These are phyloP conservation scores for Thumatha senex DNA, from an alignment of 2,888 invertebrate species.

Conservation along the genomic window DNA sequence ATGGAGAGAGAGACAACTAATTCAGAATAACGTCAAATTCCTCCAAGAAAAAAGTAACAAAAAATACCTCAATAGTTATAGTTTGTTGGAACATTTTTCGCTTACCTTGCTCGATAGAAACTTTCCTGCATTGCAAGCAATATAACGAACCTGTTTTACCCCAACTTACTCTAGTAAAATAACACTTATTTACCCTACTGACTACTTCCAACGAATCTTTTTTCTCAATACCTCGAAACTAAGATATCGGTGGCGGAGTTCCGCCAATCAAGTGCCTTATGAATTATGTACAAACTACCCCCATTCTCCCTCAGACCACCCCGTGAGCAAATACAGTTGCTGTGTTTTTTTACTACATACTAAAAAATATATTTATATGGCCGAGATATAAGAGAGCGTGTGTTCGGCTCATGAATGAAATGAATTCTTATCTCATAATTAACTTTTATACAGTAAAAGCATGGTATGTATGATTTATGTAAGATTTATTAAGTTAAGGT, in stretches of 20 bases:
- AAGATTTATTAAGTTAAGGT: no score
- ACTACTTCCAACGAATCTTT: conserved; percentile 5
- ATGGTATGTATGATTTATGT: no score
- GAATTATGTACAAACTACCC: conserved; percentile 37
- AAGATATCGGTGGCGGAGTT: conserved; percentile 17
- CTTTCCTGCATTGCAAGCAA: background rate
- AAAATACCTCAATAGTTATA: no score
- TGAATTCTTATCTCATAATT: background rate
- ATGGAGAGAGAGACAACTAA: no score
- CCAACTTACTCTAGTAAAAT: background rate
- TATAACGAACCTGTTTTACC: background rate
- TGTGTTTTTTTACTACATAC: conserved; percentile 23
- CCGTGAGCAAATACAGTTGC: conserved; percentile 18
- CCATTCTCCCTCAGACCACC: conserved; percentile 5
- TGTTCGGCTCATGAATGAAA: conserved; percentile 1
- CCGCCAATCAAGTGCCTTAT: conserved; percentile 36
- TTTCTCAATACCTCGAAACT: conserved; percentile 22
- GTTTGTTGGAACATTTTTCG: background rate
- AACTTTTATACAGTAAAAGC: no score
- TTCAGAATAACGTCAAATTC: no score
- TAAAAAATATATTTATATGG: conserved; percentile 9
- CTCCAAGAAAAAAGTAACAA: no score
- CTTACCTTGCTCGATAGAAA: background rate
- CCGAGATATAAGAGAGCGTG: background rate
- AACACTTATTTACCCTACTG: conserved; percentile 7